phyloP scores from a whole-genome alignment of 2,797 vertebrate genomes.

The Cynodonichthys magdalenae region DNA sequence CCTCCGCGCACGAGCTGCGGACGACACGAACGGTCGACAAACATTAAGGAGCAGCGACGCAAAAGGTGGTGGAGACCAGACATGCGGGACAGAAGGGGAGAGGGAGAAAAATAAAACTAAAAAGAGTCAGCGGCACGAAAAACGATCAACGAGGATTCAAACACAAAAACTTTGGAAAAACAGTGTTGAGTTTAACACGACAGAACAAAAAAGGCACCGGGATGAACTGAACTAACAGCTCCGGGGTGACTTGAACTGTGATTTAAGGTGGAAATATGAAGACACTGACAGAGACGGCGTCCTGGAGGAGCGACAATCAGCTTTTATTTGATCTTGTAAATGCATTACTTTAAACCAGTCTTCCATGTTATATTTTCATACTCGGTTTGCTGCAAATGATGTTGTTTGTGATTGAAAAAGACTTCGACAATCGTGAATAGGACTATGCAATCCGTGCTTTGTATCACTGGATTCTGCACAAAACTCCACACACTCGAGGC shows the following conservation, averaged over 20 bases:
- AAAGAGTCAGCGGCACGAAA: slow-evolving; percentile 29
- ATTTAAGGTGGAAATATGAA: slow-evolving; percentile 55
- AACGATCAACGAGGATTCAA: slow-evolving; percentile 75
- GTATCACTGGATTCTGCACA: slow-evolving; percentile 61
- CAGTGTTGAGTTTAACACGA: slow-evolving; percentile 69
- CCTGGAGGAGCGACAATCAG: slow-evolving; percentile 29
- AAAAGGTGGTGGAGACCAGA: slow-evolving; percentile 44
- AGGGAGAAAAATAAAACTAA: not conserved
- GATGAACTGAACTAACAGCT: slow-evolving; percentile 23
- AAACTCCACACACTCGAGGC: slow-evolving; percentile 56
- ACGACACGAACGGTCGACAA: too few species aligned
- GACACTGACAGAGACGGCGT: slow-evolving; percentile 32
- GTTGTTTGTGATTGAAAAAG: slow-evolving; percentile 75
- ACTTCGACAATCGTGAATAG: slow-evolving; percentile 82
- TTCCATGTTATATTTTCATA: slow-evolving; percentile 76
- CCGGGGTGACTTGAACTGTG: slow-evolving; percentile 34
- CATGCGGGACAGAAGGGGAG: slow-evolving; percentile 39
- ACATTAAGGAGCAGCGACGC: too few species aligned
- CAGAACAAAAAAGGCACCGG: slow-evolving; percentile 71
- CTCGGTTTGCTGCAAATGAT: slow-evolving; percentile 66
- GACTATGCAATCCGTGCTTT: slow-evolving; percentile 78
- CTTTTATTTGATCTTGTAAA: slow-evolving; percentile 47
- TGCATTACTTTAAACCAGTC: slow-evolving; percentile 68
- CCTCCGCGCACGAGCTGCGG: too few species aligned
- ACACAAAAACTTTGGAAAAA: slow-evolving; percentile 65